phyloP scores from a whole-genome alignment of 2,888 invertebrate species.

The Luperina testacea region DNA sequence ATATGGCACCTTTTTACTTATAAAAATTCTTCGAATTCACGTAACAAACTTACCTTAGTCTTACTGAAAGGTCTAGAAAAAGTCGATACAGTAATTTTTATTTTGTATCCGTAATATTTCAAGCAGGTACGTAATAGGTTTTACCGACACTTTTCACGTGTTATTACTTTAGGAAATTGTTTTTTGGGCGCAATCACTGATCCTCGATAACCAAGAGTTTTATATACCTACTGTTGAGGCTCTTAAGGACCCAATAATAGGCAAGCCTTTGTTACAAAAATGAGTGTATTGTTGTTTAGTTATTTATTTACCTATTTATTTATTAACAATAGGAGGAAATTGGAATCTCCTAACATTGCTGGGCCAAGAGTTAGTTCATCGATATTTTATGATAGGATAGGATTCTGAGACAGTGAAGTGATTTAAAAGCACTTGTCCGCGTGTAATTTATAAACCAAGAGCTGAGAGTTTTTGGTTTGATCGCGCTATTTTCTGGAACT shows the following conservation, averaged over 20 bases:
- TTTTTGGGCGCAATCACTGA: slow-evolving; percentile 52
- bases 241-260: slow-evolving; percentile 43
- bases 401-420: neutral
- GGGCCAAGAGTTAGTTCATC: neutral
- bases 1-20: neutral
- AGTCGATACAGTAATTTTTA: slow-evolving; percentile 31
- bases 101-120: slow-evolving; percentile 17
- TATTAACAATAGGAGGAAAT: slow-evolving; percentile 13
- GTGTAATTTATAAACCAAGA: no score
- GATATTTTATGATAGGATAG: slow-evolving; percentile 28
- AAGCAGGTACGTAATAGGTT: slow-evolving; percentile 4
- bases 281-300: slow-evolving; percentile 39
- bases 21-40: slow-evolving; percentile 13
- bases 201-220: slow-evolving; percentile 53
- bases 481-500: no score
- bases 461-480: no score
- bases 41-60: slow-evolving; percentile 18
- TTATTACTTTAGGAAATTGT: slow-evolving; percentile 56
- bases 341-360: neutral
- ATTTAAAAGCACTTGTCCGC: neutral
- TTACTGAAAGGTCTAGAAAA: slow-evolving; percentile 21
- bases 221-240: slow-evolving; percentile 30
- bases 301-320: slow-evolving; percentile 32
- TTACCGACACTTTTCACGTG: neutral
- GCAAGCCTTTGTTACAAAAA: slow-evolving; percentile 47